phyloP scores from a whole-genome alignment of 2,797 vertebrate species.

The Semotilus atromaculatus region DNA sequence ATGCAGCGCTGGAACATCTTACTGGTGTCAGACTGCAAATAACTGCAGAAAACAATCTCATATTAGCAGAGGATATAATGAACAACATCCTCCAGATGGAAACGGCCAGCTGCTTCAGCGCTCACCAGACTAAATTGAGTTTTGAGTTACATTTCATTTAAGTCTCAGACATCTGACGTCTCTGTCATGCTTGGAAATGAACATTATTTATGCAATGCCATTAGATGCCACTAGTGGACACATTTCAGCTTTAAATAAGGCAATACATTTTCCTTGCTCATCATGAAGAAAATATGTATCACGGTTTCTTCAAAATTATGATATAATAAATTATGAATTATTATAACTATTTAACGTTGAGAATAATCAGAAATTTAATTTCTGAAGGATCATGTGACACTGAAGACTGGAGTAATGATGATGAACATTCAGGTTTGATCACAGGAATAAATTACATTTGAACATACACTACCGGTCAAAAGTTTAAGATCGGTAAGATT shows the following conservation, averaged over 20 bases:
- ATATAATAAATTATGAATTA: no score
- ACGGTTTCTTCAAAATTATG: not conserved
- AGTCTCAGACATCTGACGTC: not conserved
- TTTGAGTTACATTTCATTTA: not conserved
- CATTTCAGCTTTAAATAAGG: not conserved
- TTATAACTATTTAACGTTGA: no score
- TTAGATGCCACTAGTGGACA: not conserved
- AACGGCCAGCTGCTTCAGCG: not conserved
- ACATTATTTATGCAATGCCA: not conserved
- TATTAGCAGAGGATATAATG: not conserved
- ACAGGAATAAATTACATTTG: not conserved
- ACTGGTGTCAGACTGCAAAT: slow-evolving; percentile 88
- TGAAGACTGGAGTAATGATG: not conserved
- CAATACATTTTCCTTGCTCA: not conserved
- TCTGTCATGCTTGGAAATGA: not conserved
- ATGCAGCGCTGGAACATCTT: slow-evolving; percentile 90
- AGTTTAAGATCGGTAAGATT: no score
- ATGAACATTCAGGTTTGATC: not conserved
- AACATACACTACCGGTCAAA: no score
- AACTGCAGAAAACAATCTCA: slow-evolving; percentile 73
- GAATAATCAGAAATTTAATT: not conserved
- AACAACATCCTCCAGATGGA: not conserved
- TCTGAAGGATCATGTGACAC: not conserved
- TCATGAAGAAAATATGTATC: not conserved
- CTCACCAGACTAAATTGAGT: not conserved